Conservation (phyloP, 1,140 invertebrate genomes). For the Coelopa frigida region DNA sequence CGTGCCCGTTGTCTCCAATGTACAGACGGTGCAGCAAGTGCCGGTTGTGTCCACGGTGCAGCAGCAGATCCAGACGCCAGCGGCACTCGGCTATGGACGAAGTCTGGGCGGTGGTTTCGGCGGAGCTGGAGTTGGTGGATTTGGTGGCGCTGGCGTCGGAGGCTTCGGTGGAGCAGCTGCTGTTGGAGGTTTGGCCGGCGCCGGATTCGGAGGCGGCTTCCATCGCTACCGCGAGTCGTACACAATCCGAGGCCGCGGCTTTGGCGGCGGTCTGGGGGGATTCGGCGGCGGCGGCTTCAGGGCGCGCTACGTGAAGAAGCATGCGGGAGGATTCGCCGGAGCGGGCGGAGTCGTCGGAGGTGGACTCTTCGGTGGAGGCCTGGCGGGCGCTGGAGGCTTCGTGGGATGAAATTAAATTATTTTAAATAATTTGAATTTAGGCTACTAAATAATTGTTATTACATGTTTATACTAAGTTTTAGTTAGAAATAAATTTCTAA, state of each 20-base stretch:
- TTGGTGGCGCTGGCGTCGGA: slow-evolving; percentile 16
- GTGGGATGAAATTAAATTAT: no score
- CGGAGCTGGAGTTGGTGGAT: slow-evolving; percentile 15
- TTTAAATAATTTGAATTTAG: no score
- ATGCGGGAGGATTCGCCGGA: slow-evolving; percentile 19
- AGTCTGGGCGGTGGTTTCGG: slow-evolving; percentile 17
- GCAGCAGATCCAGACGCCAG: slow-evolving; percentile 10
- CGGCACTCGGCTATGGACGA: slow-evolving; percentile 12
- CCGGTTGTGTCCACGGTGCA: slow-evolving; percentile 10
- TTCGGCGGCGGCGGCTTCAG: slow-evolving; percentile 24
- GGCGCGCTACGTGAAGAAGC: slow-evolving; percentile 29
- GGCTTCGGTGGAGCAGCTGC: slow-evolving; percentile 18
- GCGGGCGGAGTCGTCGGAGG: slow-evolving; percentile 19
- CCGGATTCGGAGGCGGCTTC: slow-evolving; percentile 31
- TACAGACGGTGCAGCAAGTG: slow-evolving; percentile 20
- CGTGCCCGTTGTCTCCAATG: slow-evolving; percentile 18
- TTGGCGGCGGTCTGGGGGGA: slow-evolving; percentile 21
- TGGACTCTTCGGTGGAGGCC: slow-evolving; percentile 3
- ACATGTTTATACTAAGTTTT: no score
- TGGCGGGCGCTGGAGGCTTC: slow-evolving; percentile 7
- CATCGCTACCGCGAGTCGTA: slow-evolving; percentile 32
- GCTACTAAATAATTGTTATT: no score
- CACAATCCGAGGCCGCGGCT: slow-evolving; percentile 26
- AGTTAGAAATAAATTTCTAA: no score
- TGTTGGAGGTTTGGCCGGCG: slow-evolving; percentile 12